Evolutionary conservation across 2,113 vertebrate species (phyloP).

Genomic region (Centropristis striata): DNA sequence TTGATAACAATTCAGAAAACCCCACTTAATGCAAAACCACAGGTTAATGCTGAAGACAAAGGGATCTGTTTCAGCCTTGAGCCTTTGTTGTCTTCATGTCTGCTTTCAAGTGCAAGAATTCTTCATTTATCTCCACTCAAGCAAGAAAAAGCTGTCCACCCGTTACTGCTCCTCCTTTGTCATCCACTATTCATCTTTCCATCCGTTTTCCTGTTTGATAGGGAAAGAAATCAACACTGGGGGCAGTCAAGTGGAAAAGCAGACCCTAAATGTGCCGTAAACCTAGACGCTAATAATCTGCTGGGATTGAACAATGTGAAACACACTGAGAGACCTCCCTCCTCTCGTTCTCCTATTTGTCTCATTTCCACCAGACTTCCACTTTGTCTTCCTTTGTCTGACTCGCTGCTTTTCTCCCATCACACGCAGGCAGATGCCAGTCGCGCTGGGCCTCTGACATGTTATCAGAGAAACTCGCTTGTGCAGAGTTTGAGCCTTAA

Average conservation of each 20-base stretch:
- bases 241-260: conserved; percentile 69
- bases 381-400: conserved; percentile 41
- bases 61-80: conserved; percentile 39
- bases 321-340: conserved; percentile 37
- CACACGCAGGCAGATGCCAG: conserved; percentile 7
- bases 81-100: conserved; percentile 49
- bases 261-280: conserved; percentile 49
- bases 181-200: conserved; percentile 61
- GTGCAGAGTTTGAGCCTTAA: not conserved
- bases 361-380: conserved; percentile 55
- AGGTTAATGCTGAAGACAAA: conserved; percentile 58
- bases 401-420: conserved; percentile 11
- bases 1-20: conserved; percentile 18
- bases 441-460: conserved; percentile 20
- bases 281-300: conserved; percentile 66
- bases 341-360: conserved; percentile 34
- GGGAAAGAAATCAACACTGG: conserved; percentile 61
- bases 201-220: conserved; percentile 65
- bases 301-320: conserved; percentile 46
- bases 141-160: conserved; percentile 71
- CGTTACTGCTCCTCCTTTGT: conserved; percentile 71
- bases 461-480: conserved; percentile 12
- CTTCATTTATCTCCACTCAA: conserved; percentile 73
- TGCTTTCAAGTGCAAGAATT: conserved; percentile 71
- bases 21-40: conserved; percentile 33